Evolutionary conservation across 2,888 invertebrate genomes (phyloP).

Genomic region (Sarcophaga caerulescens): DNA sequence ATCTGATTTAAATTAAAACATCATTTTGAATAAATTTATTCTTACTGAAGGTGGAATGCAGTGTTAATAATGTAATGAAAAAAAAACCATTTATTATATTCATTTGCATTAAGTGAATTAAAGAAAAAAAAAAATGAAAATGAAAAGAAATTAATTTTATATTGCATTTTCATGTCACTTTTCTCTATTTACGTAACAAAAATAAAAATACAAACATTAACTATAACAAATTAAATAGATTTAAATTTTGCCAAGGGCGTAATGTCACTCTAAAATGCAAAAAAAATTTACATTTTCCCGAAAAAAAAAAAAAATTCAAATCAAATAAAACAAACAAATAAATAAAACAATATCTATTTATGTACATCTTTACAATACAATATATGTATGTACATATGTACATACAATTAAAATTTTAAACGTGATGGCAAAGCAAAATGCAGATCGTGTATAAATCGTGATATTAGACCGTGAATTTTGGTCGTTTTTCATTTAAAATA

Average conservation of each 20-base stretch:
- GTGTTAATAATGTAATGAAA: no score
- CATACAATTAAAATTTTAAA: conserved; percentile 56
- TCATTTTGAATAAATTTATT: conserved; percentile 5
- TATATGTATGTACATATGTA: not conserved
- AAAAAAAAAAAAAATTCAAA: no score
- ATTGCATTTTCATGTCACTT: not conserved
- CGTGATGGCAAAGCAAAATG: conserved; percentile 58
- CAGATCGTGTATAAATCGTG: conserved; percentile 62
- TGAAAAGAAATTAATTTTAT: conserved; percentile 24
- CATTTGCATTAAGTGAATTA: conserved; percentile 16
- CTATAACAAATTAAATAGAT: conserved; percentile 29
- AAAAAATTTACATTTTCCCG: conserved; percentile 30
- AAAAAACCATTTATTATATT: no score
- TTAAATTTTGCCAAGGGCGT: conserved; percentile 63
- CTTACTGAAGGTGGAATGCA: not conserved
- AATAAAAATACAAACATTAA: conserved; percentile 15
- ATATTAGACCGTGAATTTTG: conserved; percentile 59
- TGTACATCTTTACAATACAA: not conserved
- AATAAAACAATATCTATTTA: conserved; percentile 25
- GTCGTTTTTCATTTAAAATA: conserved; percentile 28
- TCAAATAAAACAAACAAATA: not conserved
- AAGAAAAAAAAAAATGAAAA: conserved; percentile 38
- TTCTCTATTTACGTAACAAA: conserved; percentile 63
- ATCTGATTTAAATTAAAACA: conserved; percentile 55
- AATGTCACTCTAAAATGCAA: conserved; percentile 59